phyloP scores from a whole-genome alignment of 2,797 vertebrate genomes.

The Acanthurus leucopareius region DNA sequence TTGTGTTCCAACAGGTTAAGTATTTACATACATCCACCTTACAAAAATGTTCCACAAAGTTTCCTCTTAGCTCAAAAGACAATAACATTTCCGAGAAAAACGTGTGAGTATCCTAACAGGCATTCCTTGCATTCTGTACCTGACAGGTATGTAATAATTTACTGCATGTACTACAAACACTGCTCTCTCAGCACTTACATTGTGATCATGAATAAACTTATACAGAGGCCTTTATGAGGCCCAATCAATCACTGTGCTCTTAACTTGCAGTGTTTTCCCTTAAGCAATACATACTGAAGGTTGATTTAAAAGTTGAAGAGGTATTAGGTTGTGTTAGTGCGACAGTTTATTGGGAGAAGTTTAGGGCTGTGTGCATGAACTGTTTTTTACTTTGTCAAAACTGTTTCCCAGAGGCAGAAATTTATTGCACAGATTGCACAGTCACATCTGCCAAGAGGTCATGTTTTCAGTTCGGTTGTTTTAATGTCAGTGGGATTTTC shows the following conservation, averaged over 20 bases:
- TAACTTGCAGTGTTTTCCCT: conserved; percentile 31
- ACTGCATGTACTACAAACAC: neutral
- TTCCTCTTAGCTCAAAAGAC: conserved; percentile 2
- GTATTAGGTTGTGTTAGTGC: neutral
- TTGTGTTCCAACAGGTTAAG: neutral
- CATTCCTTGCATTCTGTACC: conserved; percentile 22
- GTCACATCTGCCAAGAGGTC: too few relatives aligned
- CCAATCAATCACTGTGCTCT: conserved; percentile 15
- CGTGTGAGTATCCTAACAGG: neutral
- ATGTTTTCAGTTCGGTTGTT: too few relatives aligned
- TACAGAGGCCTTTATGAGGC: conserved; percentile 2
- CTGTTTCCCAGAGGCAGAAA: neutral
- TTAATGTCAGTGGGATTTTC: too few relatives aligned
- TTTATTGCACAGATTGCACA: neutral
- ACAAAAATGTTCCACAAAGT: neutral
- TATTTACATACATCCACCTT: conserved; percentile 1
- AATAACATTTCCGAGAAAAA: neutral
- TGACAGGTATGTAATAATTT: neutral
- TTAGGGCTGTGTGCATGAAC: neutral
- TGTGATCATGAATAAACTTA: neutral
- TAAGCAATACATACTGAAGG: conserved; percentile 12
- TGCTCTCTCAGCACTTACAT: neutral
- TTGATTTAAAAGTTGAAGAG: conserved; percentile 10
- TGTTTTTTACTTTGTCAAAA: conserved; percentile 17
- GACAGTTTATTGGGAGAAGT: neutral